phyloP scores from a whole-genome alignment of 2,888 invertebrate species.

The Xestoiulus laeticollis region DNA sequence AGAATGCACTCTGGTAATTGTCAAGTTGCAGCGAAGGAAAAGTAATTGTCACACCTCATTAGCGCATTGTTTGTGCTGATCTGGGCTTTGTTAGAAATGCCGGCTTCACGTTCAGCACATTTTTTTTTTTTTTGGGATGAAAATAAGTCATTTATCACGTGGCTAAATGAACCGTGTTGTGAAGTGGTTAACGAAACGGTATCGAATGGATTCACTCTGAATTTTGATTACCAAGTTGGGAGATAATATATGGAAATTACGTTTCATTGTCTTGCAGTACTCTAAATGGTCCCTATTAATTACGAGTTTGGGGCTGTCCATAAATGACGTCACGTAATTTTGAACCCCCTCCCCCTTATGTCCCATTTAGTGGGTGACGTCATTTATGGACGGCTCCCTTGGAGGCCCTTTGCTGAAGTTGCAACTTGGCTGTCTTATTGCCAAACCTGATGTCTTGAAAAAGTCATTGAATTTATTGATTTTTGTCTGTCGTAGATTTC shows the following conservation, averaged over 20 bases:
- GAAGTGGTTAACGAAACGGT: not conserved
- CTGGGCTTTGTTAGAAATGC: not conserved
- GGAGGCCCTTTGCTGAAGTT: too few species aligned
- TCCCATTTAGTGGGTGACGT: too few species aligned
- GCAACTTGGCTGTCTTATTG: too few species aligned
- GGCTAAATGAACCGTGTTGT: not conserved
- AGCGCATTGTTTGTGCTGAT: conserved; percentile 23
- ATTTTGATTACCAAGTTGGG: not conserved
- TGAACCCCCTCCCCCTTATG: too few species aligned
- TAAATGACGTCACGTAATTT: too few species aligned
- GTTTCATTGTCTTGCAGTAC: not conserved
- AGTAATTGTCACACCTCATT: conserved; percentile 34
- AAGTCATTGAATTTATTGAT: too few species aligned
- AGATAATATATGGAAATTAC: not conserved
- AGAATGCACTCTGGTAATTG: conserved; percentile 32
- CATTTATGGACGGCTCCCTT: too few species aligned
- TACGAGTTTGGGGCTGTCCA: too few species aligned
- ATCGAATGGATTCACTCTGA: not conserved
- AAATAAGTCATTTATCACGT: not conserved
- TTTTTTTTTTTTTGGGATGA: not conserved
- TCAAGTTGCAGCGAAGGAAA: not conserved
- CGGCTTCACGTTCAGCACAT: not conserved
- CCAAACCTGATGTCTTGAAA: too few species aligned
- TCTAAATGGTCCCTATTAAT: too few species aligned
- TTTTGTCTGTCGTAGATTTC: too few species aligned